phyloP scores from a whole-genome alignment of 2,113 vertebrate genomes.

The Dipodomys stephensi region DNA sequence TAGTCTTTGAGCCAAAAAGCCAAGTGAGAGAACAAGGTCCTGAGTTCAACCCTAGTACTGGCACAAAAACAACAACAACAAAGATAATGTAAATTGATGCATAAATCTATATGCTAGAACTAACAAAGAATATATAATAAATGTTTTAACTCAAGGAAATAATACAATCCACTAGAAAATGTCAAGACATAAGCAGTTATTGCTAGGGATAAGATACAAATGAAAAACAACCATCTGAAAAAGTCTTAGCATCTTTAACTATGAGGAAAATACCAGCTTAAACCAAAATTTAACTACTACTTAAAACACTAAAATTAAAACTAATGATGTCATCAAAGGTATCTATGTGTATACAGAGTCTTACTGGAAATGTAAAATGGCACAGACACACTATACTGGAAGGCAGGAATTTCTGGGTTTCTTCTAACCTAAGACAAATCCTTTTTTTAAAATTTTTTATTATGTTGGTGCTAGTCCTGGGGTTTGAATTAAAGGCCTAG shows the following conservation, averaged over 20 bases:
- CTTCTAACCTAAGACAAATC: too few species aligned
- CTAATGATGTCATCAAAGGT: neutral
- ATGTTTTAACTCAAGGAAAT: neutral
- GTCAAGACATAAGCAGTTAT: neutral
- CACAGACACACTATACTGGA: neutral
- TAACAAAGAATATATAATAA: neutral
- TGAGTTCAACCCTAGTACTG: too few species aligned
- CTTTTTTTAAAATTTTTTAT: too few species aligned
- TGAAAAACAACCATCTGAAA: neutral
- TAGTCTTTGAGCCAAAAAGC: too few species aligned
- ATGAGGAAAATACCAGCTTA: constrained; percentile 3
- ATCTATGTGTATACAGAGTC: neutral
- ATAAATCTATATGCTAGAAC: neutral
- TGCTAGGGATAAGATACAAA: neutral
- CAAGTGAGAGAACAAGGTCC: too few species aligned
- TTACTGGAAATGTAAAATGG: neutral
- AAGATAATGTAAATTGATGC: neutral
- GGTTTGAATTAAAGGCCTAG: too few species aligned
- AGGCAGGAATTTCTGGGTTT: neutral
- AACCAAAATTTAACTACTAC: neutral
- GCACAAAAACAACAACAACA: too few species aligned
- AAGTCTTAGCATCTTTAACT: neutral
- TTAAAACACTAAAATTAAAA: neutral
- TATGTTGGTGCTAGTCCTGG: too few species aligned
- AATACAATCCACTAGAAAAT: neutral